Base-by-base conservation (phyloP, 2,113 vertebrate genomes). In the Raja brachyura region DNA sequence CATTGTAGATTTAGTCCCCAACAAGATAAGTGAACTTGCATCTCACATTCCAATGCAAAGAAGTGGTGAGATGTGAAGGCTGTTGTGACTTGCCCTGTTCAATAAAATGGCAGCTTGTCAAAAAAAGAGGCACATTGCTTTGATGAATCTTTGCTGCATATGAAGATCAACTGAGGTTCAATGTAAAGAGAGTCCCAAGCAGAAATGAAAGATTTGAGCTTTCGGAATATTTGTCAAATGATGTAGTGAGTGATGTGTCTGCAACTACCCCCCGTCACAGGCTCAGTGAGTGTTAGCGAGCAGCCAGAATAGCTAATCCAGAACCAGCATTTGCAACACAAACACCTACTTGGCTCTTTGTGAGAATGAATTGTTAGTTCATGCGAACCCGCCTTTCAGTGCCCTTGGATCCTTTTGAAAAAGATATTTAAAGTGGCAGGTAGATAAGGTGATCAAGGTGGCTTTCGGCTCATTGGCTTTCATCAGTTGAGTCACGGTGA, bases 51-150 rank as follows among this genome's bases (percentile, higher is more conserved):
- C 31, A 22, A 48, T 8, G 61, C 13, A 54, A 73, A 31, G 39
- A 88, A 74, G 16, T 6, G 22, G n/a, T 73, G 68, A 25, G 48
- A 63, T 20, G 10, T 74, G 66, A 48, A 73, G 33, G 20, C 20
- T 73, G 66, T 73, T 92, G 39, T 92, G 39, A 92, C 33, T 68
- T 28, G 33, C 39, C 90, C 48, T 73, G 68, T 92, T 22, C 9
- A 92, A 92, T 31, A 74, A 28, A 92, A 73, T 92, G 68, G 66
- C 90, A 73, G 33, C 66, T 74, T 74, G 68, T 73, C 90, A 92
- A 20, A 20, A 92, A 92, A 73, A 74, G 20, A 54, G 90, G 68
- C 18, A 92, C 90, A 54, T 39, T 11, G 7, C 31, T 73, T 92
- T 92, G 88, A 92, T 73, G 61, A 70, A 92, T 39, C n/a, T 48